Percentiles rank a stretch among this genome's conserved stretches.
These are phyloP conservation scores for Hydra vulgaris DNA, from an alignment of 30 jellyfish, hydroid and myxozoan species.

Conservation along the genomic window DNA sequence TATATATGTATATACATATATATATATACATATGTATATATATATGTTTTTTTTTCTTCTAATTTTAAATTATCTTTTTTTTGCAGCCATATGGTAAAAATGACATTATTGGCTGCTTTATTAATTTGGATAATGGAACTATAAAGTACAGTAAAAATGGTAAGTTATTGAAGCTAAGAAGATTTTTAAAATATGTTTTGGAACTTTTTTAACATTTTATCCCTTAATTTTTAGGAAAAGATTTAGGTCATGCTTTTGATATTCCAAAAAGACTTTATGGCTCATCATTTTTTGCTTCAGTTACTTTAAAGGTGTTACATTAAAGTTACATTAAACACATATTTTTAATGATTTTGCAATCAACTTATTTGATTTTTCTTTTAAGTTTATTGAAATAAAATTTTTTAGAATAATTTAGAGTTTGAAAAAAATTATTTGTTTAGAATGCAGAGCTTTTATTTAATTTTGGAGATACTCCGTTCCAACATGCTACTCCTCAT, in stretches of 20 bases:
- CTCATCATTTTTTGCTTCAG: slow-evolving; percentile 86
- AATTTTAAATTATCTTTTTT: background rate
- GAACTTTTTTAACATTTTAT: background rate
- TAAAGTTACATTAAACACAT: background rate
- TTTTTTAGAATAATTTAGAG: background rate
- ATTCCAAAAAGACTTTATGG: slow-evolving; percentile 60
- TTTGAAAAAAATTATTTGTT: background rate
- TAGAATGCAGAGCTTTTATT: slow-evolving; percentile 90
- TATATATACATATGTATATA: background rate
- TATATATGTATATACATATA: no score
- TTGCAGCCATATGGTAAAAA: slow-evolving; percentile 84
- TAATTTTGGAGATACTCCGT: slow-evolving; percentile 84
- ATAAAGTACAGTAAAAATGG: slow-evolving; percentile 89
- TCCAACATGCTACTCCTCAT: slow-evolving; percentile 41
- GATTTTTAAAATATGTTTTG: background rate
- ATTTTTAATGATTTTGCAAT: background rate
- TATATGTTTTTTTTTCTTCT: background rate
- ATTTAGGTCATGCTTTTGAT: slow-evolving; percentile 76
- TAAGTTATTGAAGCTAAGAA: slow-evolving; percentile 17
- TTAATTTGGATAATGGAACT: slow-evolving; percentile 62
- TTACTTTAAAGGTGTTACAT: slow-evolving; percentile 80
- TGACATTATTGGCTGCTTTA: slow-evolving; percentile 84
- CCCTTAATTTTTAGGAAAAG: slow-evolving; percentile 38
- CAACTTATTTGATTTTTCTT: no score
- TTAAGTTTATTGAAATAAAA: no score